A percentile compares a stretch with the other conserved stretches of the same genome.
phyloP scores from a whole-genome alignment of 2,113 vertebrate genomes.

The Erythrolamprus reginae region DNA sequence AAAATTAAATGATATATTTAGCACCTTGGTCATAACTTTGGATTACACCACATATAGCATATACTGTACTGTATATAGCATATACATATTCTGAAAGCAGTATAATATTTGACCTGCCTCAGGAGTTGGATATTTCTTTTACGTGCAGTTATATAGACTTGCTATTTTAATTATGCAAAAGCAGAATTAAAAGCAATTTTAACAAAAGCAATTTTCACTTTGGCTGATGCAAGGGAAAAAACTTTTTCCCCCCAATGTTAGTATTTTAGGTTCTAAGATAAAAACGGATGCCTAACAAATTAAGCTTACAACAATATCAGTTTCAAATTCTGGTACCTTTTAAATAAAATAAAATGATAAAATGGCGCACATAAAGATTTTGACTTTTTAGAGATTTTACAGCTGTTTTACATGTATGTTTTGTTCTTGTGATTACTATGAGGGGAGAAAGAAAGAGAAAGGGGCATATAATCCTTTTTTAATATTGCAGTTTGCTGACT shows the following conservation, averaged over 20 bases:
- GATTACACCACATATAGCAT: not conserved
- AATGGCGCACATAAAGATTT: not conserved
- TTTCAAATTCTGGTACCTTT: not conserved
- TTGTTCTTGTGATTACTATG: not conserved
- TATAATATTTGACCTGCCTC: not conserved
- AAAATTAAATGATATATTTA: conserved; percentile 28
- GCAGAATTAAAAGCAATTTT: too few species aligned
- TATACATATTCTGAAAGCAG: not conserved
- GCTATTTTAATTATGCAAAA: not conserved
- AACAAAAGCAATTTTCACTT: too few species aligned
- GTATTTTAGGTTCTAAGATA: not conserved
- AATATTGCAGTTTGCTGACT: not conserved
- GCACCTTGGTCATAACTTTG: conserved; percentile 3
- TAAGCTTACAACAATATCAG: not conserved
- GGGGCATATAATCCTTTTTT: not conserved
- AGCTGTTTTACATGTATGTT: not conserved
- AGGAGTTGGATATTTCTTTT: not conserved
- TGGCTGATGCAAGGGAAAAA: not conserved
- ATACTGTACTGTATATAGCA: too few species aligned
- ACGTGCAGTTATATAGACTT: not conserved
- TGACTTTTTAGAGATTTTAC: not conserved
- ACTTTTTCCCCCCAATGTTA: conserved; percentile 2
- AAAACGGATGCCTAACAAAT: not conserved
- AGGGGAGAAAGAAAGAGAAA: not conserved
- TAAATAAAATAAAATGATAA: not conserved